Evolutionary conservation across 2,888 invertebrate genomes (phyloP).

Genomic region (Rotaria sp.): DNA sequence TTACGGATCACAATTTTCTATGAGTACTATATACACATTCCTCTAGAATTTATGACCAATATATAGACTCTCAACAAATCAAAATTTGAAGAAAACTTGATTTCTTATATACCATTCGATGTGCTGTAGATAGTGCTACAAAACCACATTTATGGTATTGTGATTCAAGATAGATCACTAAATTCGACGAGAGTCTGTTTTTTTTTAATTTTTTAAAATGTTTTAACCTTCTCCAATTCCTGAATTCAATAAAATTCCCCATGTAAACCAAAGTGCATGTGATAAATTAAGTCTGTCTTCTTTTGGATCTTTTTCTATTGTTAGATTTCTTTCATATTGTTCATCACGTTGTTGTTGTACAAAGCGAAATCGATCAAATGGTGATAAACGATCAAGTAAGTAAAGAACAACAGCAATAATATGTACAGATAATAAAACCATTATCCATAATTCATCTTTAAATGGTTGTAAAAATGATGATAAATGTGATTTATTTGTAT

Average conservation of each 20-base stretch:
- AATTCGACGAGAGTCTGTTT: too few species aligned
- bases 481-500: constrained; percentile 88
- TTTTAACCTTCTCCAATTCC: constrained; percentile 89
- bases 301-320: constrained; percentile 60
- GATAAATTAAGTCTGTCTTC: constrained; percentile 93
- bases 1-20: too few species aligned
- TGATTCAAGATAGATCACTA: too few species aligned
- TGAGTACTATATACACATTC: too few species aligned
- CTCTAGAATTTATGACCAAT: too few species aligned
- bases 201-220: too few species aligned
- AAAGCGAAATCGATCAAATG: constrained; percentile 69
- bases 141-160: too few species aligned
- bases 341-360: constrained; percentile 49
- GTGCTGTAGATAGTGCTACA: too few species aligned
- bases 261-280: constrained; percentile 98
- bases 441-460: constrained; percentile 91
- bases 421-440: constrained; percentile 95
- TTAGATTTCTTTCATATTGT: constrained; percentile 54
- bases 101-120: too few species aligned
- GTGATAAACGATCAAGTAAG: constrained; percentile 72
- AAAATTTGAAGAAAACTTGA: too few species aligned
- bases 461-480: constrained; percentile 99
- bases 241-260: constrained; percentile 86
- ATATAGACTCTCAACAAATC: too few species aligned
- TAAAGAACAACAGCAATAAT: constrained; percentile 92